A percentile compares a stretch with the other conserved stretches of the same genome.
Conservation (phyloP, 2,888 invertebrate genomes). For the Drosophila lutescens region DNA sequence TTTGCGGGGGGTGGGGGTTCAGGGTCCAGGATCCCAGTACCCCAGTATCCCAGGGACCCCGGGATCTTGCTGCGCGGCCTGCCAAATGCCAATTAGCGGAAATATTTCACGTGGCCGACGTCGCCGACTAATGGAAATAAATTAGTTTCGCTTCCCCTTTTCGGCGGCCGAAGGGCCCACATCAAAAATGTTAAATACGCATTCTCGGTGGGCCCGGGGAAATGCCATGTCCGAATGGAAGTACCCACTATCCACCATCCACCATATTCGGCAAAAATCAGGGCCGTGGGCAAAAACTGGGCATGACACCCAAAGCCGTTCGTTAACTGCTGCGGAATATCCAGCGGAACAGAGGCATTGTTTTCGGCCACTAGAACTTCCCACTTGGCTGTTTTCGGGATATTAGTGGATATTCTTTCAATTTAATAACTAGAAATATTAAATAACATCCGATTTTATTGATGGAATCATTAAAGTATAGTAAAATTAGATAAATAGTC, state of each 20-base stretch:
- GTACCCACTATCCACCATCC: neutral
- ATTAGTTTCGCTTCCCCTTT: conserved; percentile 46
- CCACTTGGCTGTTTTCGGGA: neutral
- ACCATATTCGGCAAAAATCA: conserved; percentile 11
- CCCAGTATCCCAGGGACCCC: too few species aligned
- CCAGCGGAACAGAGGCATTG: neutral
- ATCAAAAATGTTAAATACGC: conserved; percentile 43
- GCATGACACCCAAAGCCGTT: neutral
- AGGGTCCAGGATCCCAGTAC: neutral
- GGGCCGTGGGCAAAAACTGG: conserved; percentile 3
- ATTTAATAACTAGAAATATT: too few species aligned
- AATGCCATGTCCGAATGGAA: conserved; percentile 1
- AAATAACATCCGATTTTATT: too few species aligned
- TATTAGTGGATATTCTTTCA: too few species aligned
- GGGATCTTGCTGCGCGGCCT: conserved; percentile 40
- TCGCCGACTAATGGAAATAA: conserved; percentile 66
- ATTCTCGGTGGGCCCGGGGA: neutral
- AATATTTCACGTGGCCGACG: conserved; percentile 59
- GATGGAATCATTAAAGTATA: too few species aligned
- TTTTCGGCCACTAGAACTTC: neutral
- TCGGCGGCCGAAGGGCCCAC: conserved; percentile 12
- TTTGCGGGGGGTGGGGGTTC: neutral
- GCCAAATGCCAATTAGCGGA: conserved; percentile 68
- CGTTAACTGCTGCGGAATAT: neutral
- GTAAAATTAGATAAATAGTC: too few species aligned